Conservation (phyloP, 2,888 invertebrate genomes). For the Melinaea menophilus region DNA sequence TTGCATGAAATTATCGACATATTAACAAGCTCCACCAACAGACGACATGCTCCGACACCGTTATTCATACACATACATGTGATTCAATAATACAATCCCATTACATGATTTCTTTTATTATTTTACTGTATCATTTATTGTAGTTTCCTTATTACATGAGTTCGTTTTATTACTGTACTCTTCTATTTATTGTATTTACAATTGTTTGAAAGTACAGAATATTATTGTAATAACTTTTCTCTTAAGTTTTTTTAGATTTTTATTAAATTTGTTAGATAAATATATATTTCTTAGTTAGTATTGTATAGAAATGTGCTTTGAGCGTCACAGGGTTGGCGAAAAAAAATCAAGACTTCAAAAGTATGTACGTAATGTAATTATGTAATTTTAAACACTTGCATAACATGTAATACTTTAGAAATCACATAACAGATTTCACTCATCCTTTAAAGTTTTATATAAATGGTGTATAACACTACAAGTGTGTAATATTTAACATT, state of each 20-base stretch:
- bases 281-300: too few species aligned
- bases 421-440: neutral
- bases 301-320: neutral
- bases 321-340: slow-evolving; percentile 2
- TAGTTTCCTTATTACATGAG: too few species aligned
- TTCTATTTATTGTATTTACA: too few species aligned
- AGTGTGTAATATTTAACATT: slow-evolving; percentile 31
- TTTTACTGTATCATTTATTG: too few species aligned
- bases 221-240: too few species aligned
- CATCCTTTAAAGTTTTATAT: neutral
- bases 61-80: slow-evolving; percentile 2
- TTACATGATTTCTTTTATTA: too few species aligned
- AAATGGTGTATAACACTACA: slow-evolving; percentile 21
- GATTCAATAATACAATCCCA: neutral
- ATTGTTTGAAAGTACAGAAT: too few species aligned
- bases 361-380: neutral
- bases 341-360: too few species aligned
- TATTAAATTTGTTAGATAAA: too few species aligned
- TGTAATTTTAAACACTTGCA: neutral
- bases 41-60: slow-evolving; percentile 8
- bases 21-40: slow-evolving; percentile 22
- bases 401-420: neutral
- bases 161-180: too few species aligned
- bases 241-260: too few species aligned
- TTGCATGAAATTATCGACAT: slow-evolving; percentile 43